Evolutionary conservation across 2,888 invertebrate species (phyloP), one percentile per base, ranked within the genome.

Genomic region (Caenorhabditis wallacei): DNA sequence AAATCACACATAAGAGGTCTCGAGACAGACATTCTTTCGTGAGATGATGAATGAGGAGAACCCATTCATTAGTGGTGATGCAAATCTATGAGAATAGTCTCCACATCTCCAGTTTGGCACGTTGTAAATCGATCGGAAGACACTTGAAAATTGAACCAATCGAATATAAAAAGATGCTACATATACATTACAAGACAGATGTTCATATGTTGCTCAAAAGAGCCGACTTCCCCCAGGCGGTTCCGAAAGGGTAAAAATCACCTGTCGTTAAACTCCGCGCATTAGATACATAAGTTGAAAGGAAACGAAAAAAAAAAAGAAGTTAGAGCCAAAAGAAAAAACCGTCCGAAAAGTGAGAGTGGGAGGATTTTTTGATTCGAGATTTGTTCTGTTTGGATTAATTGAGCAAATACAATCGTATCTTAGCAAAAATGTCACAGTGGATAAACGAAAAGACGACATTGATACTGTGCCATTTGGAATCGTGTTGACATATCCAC

Each of bases 381-480:
- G 54, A 64, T 71, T 80, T 30, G 53, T 54, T 75, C 59, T 81
- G 75, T 81, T 81, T 81, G 70, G 53, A 81, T 81, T 81, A 81
- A 81, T 75, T 51, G 81, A 75, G 81, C 81, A 81, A 81, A 81
- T 66, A 81, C 56, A 71, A 66, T 79, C 64, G 69, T 64, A 71
- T 78, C 78, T 78, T 51, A n/a, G 24, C 24, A 30, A 51, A 70
- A 79, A 79, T 79, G 78, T 71, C 79, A 35, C 64, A 71, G 70
- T 64, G 40, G 71, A 79, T 71, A 70, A 71, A 79, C 69, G 70
- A 61, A 78, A n/a, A 70, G 68, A 71, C 71, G 79, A 79, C 79
- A 79, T 71, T 79, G 79, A 79, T 79, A 79, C 79, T 79, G 79
- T 79, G 70, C 64, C 79, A 70, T 70, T 71, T 79, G 71, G 64